Evolutionary conservation across 2,888 invertebrate species (phyloP).

Genomic region (Muscina levida): DNA sequence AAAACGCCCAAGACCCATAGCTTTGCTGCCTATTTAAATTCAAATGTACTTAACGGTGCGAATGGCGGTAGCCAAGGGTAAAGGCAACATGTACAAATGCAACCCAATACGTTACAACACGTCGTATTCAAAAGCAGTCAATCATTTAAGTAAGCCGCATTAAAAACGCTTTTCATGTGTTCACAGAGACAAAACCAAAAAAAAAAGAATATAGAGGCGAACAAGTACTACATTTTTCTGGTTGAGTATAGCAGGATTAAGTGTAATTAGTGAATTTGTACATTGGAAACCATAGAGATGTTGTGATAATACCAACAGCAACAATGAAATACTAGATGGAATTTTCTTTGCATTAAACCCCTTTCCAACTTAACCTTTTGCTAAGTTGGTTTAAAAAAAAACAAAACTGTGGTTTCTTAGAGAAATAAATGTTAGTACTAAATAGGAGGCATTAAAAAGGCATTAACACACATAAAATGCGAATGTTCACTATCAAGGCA

Average conservation of each 20-base stretch:
- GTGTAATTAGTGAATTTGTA: constrained; percentile 65
- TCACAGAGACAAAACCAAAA: constrained; percentile 5
- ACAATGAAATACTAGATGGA: neutral
- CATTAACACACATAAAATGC: constrained; percentile 59
- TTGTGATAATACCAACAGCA: constrained; percentile 56
- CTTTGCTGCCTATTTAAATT: neutral
- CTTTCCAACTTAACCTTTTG: neutral
- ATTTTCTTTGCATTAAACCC: constrained; percentile 12
- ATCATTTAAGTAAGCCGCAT: constrained; percentile 65
- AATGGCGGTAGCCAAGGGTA: constrained; percentile 2
- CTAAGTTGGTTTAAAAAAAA: constrained; percentile 13
- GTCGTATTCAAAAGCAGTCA: constrained; percentile 58
- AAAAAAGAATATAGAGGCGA: neutral
- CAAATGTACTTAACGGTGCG: constrained; percentile 4
- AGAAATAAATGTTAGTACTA: neutral
- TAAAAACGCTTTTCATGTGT: constrained; percentile 57
- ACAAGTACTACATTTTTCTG: constrained; percentile 56
- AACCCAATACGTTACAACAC: constrained; percentile 37
- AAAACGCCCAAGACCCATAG: constrained; percentile 18
- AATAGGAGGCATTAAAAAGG: constrained; percentile 58
- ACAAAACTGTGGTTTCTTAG: constrained; percentile 44
- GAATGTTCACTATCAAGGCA: neutral
- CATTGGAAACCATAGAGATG: constrained; percentile 64
- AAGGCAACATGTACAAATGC: constrained; percentile 19
- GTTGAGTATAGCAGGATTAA: constrained; percentile 66